These are phyloP conservation scores for Macrostomum cliftonense DNA, from an alignment of 2,888 invertebrate genomes.

Conservation along the genomic window DNA sequence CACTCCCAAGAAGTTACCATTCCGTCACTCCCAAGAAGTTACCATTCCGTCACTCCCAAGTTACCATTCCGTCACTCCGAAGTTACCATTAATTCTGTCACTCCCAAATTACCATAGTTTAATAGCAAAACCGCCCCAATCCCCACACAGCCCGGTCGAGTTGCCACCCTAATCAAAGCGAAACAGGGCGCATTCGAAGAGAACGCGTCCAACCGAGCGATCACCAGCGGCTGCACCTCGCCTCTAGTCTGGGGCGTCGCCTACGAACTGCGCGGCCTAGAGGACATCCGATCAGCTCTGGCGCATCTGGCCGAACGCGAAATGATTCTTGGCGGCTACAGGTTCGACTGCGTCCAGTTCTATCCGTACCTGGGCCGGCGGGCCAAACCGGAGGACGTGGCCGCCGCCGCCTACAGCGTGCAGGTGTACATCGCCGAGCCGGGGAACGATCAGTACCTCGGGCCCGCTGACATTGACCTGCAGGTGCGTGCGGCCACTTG, in stretches of 20 bases:
- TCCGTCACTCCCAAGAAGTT: too few species aligned
- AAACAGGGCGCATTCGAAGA: slow-evolving; percentile 12
- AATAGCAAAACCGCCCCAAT: too few species aligned
- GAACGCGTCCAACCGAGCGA: too few species aligned
- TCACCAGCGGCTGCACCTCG: too few species aligned
- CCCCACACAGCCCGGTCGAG: slow-evolving; percentile 34
- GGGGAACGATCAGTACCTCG: slow-evolving; percentile 5
- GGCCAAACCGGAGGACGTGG: neutral
- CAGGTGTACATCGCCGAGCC: slow-evolving; percentile 7
- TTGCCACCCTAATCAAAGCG: slow-evolving; percentile 30
- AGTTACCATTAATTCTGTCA: too few species aligned
- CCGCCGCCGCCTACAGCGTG: neutral
- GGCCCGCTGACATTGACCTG: neutral
- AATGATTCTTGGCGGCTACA: slow-evolving; percentile 44
- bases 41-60: too few species aligned
- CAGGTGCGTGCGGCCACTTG: neutral
- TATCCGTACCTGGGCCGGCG: neutral
- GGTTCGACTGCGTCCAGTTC: slow-evolving; percentile 47
- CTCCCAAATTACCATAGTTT: too few species aligned
- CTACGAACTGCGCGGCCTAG: slow-evolving; percentile 42
- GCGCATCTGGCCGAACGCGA: slow-evolving; percentile 41
- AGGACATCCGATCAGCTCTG: slow-evolving; percentile 2
- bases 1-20: too few species aligned
- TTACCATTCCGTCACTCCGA: too few species aligned
- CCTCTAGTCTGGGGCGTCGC: slow-evolving; percentile 68